Evolutionary conservation across 2,888 invertebrate species (phyloP).

Genomic region (Elaeidobius kamerunicus): DNA sequence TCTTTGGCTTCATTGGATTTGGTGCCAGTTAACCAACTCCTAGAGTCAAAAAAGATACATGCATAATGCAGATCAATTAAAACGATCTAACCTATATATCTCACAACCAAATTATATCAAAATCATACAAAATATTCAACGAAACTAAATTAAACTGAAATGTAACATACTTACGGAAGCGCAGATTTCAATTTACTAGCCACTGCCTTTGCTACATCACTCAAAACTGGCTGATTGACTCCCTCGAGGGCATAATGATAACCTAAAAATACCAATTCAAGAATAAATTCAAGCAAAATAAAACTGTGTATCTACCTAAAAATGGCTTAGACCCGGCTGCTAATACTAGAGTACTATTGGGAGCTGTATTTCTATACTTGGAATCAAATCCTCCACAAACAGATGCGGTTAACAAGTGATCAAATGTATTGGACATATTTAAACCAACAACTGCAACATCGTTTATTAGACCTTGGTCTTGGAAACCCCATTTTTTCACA

Average conservation of each 20-base stretch:
- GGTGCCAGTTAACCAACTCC: constrained; percentile 55
- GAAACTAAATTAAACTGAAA: too few species aligned
- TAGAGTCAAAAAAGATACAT: constrained; percentile 35
- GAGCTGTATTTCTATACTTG: constrained; percentile 69
- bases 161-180: constrained; percentile 65
- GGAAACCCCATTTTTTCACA: constrained; percentile 86
- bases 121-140: too few species aligned
- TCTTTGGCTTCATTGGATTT: constrained; percentile 50
- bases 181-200: constrained; percentile 75
- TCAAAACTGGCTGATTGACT: constrained; percentile 73
- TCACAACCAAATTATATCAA: too few species aligned
- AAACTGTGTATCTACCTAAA: constrained; percentile 53
- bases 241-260: constrained; percentile 92
- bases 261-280: constrained; percentile 53
- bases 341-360: constrained; percentile 71
- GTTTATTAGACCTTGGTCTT: constrained; percentile 67
- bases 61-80: background rate
- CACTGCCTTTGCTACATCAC: constrained; percentile 91
- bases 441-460: constrained; percentile 78
- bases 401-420: constrained; percentile 80
- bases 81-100: too few species aligned
- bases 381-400: constrained; percentile 71
- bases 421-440: constrained; percentile 73
- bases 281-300: background rate
- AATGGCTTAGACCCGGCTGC: constrained; percentile 81